Percentiles rank a stretch among this genome's conserved stretches.
phyloP scores from a whole-genome alignment of 2,888 invertebrate species.

The Dichetophora obliterata region DNA sequence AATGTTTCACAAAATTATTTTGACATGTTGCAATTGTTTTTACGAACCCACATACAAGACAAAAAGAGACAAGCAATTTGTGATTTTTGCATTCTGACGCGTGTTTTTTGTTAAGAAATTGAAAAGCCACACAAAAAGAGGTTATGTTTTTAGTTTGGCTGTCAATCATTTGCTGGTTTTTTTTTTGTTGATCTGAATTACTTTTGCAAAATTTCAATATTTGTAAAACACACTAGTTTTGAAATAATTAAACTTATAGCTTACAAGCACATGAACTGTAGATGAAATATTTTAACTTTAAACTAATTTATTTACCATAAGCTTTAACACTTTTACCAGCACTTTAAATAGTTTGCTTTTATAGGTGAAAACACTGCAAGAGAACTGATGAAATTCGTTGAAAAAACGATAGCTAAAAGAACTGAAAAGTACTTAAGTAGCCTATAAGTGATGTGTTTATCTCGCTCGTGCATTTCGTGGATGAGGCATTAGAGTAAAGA shows the following conservation, averaged over 20 bases:
- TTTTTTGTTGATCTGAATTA: background rate
- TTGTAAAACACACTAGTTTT: background rate
- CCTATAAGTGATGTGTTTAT: background rate
- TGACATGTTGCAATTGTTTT: too few relatives aligned
- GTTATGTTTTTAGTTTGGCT: conserved; percentile 4
- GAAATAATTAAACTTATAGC: background rate
- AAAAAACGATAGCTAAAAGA: background rate
- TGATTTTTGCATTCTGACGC: background rate
- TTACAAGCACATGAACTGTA: background rate
- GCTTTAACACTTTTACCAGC: background rate
- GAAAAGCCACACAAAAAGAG: background rate
- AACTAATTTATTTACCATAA: conserved; percentile 23
- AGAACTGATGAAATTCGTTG: background rate
- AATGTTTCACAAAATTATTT: too few relatives aligned
- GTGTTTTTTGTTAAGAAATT: conserved; percentile 19
- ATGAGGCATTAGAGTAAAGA: background rate
- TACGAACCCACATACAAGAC: background rate
- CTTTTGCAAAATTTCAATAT: background rate
- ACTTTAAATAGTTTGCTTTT: conserved; percentile 1
- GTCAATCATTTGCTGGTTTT: background rate
- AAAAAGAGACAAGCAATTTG: background rate
- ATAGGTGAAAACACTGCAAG: conserved; percentile 2
- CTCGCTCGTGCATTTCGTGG: background rate
- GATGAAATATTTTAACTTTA: background rate
- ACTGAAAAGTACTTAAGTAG: background rate